Evolutionary conservation across 2,888 invertebrate species (phyloP), one percentile per base, ranked within the genome.

Genomic region (Teinopalpus imperialis): DNA sequence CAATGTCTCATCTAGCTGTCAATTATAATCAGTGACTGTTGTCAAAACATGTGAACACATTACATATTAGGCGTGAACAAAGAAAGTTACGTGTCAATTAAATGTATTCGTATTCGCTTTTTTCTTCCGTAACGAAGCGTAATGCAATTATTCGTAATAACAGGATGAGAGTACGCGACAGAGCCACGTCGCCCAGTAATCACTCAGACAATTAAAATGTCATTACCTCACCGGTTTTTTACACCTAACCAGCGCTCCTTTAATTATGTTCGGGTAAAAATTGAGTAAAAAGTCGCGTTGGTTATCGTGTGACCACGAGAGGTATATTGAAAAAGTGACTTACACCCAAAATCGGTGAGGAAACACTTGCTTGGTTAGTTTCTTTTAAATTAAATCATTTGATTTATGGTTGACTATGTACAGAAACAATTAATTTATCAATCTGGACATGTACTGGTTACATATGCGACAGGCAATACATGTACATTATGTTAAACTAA

Each of bases 91-190:
- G 72, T 75, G 81, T 83, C 87, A 85, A 86, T 87, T 85, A 86
- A 81, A 83, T 69, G 67, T 73, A 73, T 79, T 81, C 77, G 74
- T 12, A 46, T 35, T 46, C 75, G 74, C 63, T 53, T 81, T 82
- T 83, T 85, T 77, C 75, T 70, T 64, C 75, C 68, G 85, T 88
- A 85, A 87, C 87, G 82, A 87, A 87, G 75, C 82, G 80, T 88
- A 87, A 87, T 88, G 81, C 85, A 87, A 88, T 88, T 88, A 88
- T 77, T 64, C 70, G 80, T 87, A 88, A 87, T 87, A 79, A 82
- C 86, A 87, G 87, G 86, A 88, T 83, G 87, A 79, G 75, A 75
- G 65, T 71, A 74, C 73, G 77, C 74, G 82, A 83, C 85, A 81
- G 71, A 71, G 69, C 66, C 63, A 58, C 57, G 52, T 57, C 75